Evolutionary conservation across 2,113 vertebrate genomes (phyloP).

Genomic region (Turdus rufiventris): DNA sequence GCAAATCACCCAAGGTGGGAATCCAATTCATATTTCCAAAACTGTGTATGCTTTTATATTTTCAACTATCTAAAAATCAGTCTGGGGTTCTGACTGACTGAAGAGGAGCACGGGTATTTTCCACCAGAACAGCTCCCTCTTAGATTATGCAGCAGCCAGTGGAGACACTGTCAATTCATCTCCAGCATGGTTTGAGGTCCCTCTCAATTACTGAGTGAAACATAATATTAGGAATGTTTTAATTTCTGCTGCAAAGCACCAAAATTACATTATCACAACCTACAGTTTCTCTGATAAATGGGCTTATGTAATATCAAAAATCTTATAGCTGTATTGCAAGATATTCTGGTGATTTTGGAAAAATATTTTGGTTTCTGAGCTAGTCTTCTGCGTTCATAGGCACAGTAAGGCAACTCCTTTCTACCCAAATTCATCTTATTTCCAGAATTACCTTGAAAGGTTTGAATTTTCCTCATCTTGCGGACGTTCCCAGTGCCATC

Average conservation of each 20-base stretch:
- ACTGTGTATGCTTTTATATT: not conserved
- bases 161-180: not conserved
- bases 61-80: not conserved
- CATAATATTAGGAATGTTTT: not conserved
- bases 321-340: not conserved
- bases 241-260: not conserved
- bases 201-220: not conserved
- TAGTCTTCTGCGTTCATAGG: not conserved
- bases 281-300: not conserved
- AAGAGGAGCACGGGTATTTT: not conserved
- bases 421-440: not conserved
- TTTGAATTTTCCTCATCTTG: conserved; percentile 79
- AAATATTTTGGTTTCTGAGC: not conserved
- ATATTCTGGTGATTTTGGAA: not conserved
- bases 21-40: not conserved
- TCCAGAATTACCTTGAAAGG: conserved; percentile 75
- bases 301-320: not conserved
- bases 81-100: not conserved
- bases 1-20: not conserved
- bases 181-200: not conserved
- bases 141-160: not conserved
- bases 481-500: conserved; percentile 80
- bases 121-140: not conserved
- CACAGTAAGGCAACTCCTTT: not conserved
- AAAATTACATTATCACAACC: not conserved